phyloP scores from a whole-genome alignment of 2,888 invertebrate species.

The Athalia cordata region DNA sequence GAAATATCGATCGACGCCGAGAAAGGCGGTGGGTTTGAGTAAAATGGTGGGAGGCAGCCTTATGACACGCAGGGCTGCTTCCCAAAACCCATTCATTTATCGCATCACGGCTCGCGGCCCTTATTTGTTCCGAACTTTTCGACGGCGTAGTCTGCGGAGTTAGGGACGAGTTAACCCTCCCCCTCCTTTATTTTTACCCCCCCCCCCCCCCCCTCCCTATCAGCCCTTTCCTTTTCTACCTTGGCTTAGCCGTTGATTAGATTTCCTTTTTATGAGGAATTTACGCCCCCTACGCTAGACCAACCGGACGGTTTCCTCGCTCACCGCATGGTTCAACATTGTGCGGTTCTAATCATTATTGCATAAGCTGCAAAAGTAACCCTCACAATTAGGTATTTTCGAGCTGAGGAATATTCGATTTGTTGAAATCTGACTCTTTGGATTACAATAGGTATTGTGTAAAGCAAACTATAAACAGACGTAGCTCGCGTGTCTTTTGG shows the following conservation, averaged over 20 bases:
- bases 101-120: constrained; percentile 44
- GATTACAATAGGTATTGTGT: no score
- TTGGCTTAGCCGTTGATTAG: constrained; percentile 44
- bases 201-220: neutral
- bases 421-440: no score
- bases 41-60: constrained; percentile 24
- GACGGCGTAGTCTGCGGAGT: constrained; percentile 39
- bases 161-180: constrained; percentile 34
- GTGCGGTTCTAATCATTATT: constrained; percentile 33
- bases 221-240: neutral
- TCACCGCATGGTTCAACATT: constrained; percentile 16
- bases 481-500: no score
- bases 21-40: constrained; percentile 15
- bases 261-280: constrained; percentile 45
- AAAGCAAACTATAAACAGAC: no score
- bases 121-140: constrained; percentile 46
- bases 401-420: no score
- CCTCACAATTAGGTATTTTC: neutral
- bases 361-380: constrained; percentile 23
- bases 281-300: constrained; percentile 21
- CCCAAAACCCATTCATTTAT: constrained; percentile 45
- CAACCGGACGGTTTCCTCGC: neutral
- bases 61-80: constrained; percentile 45
- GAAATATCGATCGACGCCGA: constrained; percentile 35
- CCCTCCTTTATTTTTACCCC: neutral